These are phyloP conservation scores for Aphelenchoides avenae DNA, from an alignment of 1,140 invertebrate genomes.

Conservation along the genomic window DNA sequence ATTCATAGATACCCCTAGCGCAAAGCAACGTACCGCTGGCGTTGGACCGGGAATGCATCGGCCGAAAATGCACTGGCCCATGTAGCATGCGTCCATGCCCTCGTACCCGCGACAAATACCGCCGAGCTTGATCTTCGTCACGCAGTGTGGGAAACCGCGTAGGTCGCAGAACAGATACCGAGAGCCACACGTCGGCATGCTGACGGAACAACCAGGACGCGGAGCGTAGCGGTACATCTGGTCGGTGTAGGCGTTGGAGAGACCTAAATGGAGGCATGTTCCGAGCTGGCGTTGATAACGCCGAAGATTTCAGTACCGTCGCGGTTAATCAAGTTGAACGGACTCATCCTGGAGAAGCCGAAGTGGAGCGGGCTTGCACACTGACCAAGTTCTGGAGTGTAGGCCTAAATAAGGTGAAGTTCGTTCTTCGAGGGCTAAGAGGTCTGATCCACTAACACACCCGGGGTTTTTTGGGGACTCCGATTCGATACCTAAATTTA, in stretches of 20 bases:
- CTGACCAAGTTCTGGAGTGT: conserved; percentile 45
- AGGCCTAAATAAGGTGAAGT: conserved; percentile 52
- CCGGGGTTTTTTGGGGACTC: too few species aligned
- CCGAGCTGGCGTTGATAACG: conserved; percentile 8
- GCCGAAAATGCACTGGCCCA: conserved; percentile 49
- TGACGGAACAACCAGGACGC: conserved; percentile 41
- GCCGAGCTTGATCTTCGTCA: conserved; percentile 57
- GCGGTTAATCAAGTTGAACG: conserved; percentile 49
- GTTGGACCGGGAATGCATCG: conserved; percentile 51
- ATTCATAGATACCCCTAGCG: too few species aligned
- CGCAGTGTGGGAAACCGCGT: conserved; percentile 52
- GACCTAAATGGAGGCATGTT: conserved; percentile 15
- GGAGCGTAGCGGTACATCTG: conserved; percentile 56
- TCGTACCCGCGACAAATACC: conserved; percentile 54
- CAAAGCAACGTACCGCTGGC: conserved; percentile 30
- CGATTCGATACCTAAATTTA: too few species aligned
- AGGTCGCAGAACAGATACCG: conserved; percentile 57
- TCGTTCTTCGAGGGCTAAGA: too few species aligned
- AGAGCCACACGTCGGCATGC: conserved; percentile 54
- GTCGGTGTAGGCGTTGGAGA: conserved; percentile 57
- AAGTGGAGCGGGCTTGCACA: conserved; percentile 57
- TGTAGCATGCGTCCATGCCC: conserved; percentile 49
- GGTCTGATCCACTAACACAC: too few species aligned
- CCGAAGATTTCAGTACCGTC: conserved; percentile 42
- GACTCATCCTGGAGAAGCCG: conserved; percentile 51